Base-by-base conservation (phyloP, 2,113 vertebrate species). In the Tragelaphus buxtoni region DNA sequence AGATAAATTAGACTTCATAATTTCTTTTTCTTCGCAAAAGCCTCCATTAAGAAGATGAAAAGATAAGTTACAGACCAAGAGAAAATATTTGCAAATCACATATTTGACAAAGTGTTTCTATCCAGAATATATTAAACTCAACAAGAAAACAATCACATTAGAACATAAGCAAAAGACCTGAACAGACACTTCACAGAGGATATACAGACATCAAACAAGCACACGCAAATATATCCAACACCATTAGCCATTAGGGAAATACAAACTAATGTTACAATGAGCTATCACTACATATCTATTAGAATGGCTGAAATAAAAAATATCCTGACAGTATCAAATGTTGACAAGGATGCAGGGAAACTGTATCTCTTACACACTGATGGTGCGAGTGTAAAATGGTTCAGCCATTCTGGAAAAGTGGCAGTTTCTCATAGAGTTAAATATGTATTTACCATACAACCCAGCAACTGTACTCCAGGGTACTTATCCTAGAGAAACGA, bases 11-110 rank as follows among this genome's bases (percentile, higher is more conserved):
- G 9, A 79, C 8, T 86, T 94, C 17, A 95, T 61, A 2, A 53
- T 53, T 84, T 51, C 89, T 26, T 82, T 65, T 94, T 30, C 20
- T 94, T 13, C 14, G 28, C 51, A 94, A 97, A 96, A 95, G 63
- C 26, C 22, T 20, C 30, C 49, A 14, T 58, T 89, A 95, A 88
- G 7, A 93, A 11, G 24, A 53, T 85, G 55, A 28, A 93, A 49
- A 90, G 39, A 84, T 65, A 93, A 96, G 20, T 35, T 51, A 55
- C 8, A 96, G 3, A 79, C 30, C 18, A 88, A 45, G 8, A 93
- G 42, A 94, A 96, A 79, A 77, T 90, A 94, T 49, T 14, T 93
- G 39, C 55, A 94, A 94, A 94, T 69, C 65, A 92, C 24, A 49
- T 84, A 88, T 7, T 88, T 53, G 63, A 69, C 39, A 88, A 87